Conservation (phyloP, 2,888 invertebrate genomes). For the Cyclophora albipunctata region DNA sequence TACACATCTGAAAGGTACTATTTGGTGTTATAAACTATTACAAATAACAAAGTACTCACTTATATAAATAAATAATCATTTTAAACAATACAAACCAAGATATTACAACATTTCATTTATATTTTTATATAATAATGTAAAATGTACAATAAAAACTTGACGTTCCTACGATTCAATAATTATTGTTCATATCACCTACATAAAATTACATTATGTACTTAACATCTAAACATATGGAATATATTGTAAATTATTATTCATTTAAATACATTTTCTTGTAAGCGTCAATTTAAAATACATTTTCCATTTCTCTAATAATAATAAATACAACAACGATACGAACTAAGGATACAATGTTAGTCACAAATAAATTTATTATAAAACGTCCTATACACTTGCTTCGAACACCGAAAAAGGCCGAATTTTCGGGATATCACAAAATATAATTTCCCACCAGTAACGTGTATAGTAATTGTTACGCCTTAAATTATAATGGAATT, state of each 20-base stretch:
- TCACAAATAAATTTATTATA: no score
- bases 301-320: constrained; percentile 5
- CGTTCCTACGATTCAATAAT: constrained; percentile 29
- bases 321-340: background rate
- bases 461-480: no score
- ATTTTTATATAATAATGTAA: background rate
- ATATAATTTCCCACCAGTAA: no score
- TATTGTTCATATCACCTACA: constrained; percentile 57
- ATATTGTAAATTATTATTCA: constrained; percentile 31
- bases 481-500: no score
- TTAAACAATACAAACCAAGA: constrained; percentile 25
- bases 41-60: constrained; percentile 46
- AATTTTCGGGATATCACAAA: no score
- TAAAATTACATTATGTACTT: constrained; percentile 31
- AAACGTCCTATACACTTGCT: no score
- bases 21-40: constrained; percentile 67
- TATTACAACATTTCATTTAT: constrained; percentile 21
- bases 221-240: constrained; percentile 45
- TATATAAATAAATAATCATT: constrained; percentile 28
- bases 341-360: constrained; percentile 13
- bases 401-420: no score
- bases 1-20: constrained; percentile 62
- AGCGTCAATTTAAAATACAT: constrained; percentile 45
- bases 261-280: constrained; percentile 32
- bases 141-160: constrained; percentile 30